Evolutionary conservation across 1,140 invertebrate genomes (phyloP).

Genomic region (Onthophagus taurus): DNA sequence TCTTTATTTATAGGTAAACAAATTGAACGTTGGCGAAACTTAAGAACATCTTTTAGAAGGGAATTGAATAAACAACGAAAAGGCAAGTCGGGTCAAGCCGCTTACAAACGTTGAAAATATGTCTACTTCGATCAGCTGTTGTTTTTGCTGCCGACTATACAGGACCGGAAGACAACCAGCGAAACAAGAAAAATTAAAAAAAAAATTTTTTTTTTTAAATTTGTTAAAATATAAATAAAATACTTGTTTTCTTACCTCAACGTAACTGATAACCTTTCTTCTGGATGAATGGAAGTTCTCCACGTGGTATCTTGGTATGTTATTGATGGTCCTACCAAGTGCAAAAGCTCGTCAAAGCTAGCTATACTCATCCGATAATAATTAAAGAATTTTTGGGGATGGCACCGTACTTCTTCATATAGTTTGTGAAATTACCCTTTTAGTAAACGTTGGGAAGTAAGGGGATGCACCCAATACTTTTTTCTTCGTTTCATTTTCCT

Average conservation of each 20-base stretch:
- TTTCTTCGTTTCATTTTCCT: slow-evolving; percentile 9
- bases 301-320: slow-evolving; percentile 12
- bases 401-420: slow-evolving; percentile 11
- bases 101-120: slow-evolving; percentile 16
- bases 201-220: too few species aligned
- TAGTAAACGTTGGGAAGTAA: slow-evolving; percentile 13
- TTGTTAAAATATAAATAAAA: too few species aligned
- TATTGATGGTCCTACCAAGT: slow-evolving; percentile 14
- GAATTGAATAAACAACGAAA: slow-evolving; percentile 16
- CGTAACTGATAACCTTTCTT: slow-evolving; percentile 14
- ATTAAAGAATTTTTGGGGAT: slow-evolving; percentile 12
- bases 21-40: slow-evolving; percentile 10
- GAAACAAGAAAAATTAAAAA: too few species aligned
- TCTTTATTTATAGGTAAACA: slow-evolving; percentile 8
- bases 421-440: slow-evolving; percentile 15
- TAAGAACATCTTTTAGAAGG: slow-evolving; percentile 14
- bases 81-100: slow-evolving; percentile 16
- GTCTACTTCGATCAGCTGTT: slow-evolving; percentile 15
- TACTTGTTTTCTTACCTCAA: slow-evolving; percentile 15
- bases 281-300: slow-evolving; percentile 11
- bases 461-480: slow-evolving; percentile 14
- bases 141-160: slow-evolving; percentile 17
- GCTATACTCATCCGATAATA: slow-evolving; percentile 16
- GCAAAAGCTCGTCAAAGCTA: slow-evolving; percentile 16
- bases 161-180: slow-evolving; percentile 6